Conservation (phyloP, 1,140 invertebrate genomes). For the Adelges cooleyi region DNA sequence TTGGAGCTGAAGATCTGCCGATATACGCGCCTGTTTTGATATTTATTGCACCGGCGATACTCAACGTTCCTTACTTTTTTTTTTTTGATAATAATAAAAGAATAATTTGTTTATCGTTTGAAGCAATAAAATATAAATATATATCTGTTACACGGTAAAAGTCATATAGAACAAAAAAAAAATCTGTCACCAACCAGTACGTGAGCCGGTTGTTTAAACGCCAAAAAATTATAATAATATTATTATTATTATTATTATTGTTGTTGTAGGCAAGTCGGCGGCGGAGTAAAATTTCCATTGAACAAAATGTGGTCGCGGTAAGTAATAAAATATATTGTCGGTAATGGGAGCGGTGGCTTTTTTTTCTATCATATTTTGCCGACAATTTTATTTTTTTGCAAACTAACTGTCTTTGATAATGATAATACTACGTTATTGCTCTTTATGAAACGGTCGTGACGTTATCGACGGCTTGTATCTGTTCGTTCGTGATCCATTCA, state of each 20-base stretch:
- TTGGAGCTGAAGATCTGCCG: conserved; percentile 11
- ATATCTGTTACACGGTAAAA: neutral
- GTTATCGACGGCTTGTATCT: conserved; percentile 13
- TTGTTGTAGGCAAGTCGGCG: neutral
- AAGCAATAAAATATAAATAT: conserved; percentile 29
- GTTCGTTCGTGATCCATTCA: conserved; percentile 11
- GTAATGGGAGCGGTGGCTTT: conserved; percentile 12
- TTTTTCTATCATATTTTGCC: conserved; percentile 21
- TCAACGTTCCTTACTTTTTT: conserved; percentile 12
- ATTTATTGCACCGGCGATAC: conserved; percentile 16
- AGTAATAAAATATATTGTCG: conserved; percentile 1
- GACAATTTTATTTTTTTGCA: conserved; percentile 4
- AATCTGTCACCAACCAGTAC: conserved; percentile 17
- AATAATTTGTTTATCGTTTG: conserved; percentile 26
- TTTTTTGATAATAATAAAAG: conserved; percentile 26
- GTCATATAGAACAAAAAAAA: conserved; percentile 12
- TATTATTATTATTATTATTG: too few relatives aligned
- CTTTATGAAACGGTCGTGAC: neutral
- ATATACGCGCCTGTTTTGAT: conserved; percentile 25
- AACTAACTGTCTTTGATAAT: too few relatives aligned
- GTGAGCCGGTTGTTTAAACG: conserved; percentile 6
- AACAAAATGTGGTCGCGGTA: conserved; percentile 10
- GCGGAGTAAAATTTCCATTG: conserved; percentile 2
- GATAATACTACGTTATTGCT: too few relatives aligned
- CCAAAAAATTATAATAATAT: too few relatives aligned